A percentile compares a stretch with the other conserved stretches of the same genome.
Evolutionary conservation across 2,113 vertebrate genomes (phyloP).

Genomic region (Microcebus tavaratra): DNA sequence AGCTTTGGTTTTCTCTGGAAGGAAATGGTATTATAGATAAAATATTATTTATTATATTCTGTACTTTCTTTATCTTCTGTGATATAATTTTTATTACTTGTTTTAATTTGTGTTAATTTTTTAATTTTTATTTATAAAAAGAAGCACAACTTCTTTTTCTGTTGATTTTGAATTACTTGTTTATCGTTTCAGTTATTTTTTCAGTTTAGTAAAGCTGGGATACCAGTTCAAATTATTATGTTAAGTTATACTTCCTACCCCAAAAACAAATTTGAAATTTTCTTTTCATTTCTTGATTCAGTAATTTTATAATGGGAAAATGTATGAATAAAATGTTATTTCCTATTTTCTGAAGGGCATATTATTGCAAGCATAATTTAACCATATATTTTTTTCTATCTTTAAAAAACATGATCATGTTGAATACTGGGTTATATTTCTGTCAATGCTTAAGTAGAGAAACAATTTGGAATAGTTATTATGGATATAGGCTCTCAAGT

Average conservation of each 20-base stretch:
- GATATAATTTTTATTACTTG: neutral
- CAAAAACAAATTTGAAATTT: conserved; percentile 17
- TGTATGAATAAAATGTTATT: neutral
- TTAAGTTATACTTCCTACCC: neutral
- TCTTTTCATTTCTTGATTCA: neutral
- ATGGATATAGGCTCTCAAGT: neutral
- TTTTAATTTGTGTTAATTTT: neutral
- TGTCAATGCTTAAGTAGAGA: neutral
- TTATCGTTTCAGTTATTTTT: neutral
- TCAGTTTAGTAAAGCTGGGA: neutral
- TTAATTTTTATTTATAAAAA: neutral
- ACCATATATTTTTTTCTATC: neutral
- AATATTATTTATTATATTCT: neutral
- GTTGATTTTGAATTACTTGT: neutral
- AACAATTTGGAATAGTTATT: neutral
- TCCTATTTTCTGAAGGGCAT: neutral
- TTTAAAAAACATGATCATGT: neutral
- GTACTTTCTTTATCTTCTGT: neutral
- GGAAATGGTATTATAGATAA: neutral
- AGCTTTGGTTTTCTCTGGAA: neutral
- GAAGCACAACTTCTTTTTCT: neutral
- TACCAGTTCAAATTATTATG: neutral
- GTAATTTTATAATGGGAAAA: neutral
- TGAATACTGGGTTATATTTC: neutral
- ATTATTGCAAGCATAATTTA: neutral